Evolutionary conservation across 2,113 vertebrate species (phyloP), one percentile per base, ranked within the genome.

Genomic region (Patagioenas fasciata): DNA sequence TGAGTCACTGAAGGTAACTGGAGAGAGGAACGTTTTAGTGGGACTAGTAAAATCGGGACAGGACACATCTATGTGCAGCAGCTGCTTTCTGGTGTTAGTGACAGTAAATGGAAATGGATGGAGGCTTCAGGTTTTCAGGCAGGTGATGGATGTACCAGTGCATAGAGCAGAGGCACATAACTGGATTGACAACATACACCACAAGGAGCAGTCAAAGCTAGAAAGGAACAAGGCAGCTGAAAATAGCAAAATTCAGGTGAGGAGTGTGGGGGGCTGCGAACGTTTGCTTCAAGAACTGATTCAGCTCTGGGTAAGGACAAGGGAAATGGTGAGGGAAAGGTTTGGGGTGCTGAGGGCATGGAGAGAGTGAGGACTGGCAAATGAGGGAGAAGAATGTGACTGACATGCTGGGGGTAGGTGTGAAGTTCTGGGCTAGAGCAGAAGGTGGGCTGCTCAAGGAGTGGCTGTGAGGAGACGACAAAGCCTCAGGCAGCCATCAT

Each of bases 81-180:
- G 0, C 31, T 70, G 36, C n/a, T 44, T 80, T 72, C 26, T 58
- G 64, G 19, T 74, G 20, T 28, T 34, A 11, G 36, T 47, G 78
- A 28, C 61, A 36, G 65, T 14, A 60, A 53, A 4, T 58, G 61
- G 47, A 92, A 89, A 81, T 50, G 50, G 29, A 26, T 57, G 60
- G 84, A 93, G 61, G 29, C 29, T 47, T 69, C 40, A n/a, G 25
- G 16, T 73, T 73, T 88, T 57, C 14, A 34, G 44, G 14, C 36
- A 53, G 50, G 24, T 28, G 24, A 6, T 77, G 48, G 58, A 18
- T 20, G 36, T 58, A 64, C 4, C 20, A 20, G 6, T 32, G 32
- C 1, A 0, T 20, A 60, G 48, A 72, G 61, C 71, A 82, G 31
- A 51, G 42, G 23, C 29, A 16, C 0, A 0, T 40, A 53, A 15